Base-by-base conservation (phyloP, 1,140 invertebrate genomes). In the Olivierus martensii region DNA sequence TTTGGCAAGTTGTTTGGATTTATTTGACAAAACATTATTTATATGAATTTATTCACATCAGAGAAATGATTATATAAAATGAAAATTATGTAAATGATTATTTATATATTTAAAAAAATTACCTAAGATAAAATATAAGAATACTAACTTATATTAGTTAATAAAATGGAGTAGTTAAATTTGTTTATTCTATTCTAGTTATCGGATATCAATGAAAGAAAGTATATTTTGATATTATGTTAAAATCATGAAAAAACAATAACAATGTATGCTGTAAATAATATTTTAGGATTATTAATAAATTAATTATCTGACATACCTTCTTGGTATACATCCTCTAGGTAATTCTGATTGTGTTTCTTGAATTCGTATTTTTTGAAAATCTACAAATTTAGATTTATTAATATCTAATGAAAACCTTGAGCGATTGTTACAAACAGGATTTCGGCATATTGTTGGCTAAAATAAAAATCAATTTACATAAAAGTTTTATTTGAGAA, bases 361-460 rank as follows among this genome's bases (percentile, higher is more conserved):
- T 71, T 99, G 96, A 59, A 99, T 91, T 58, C 93, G 77, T 6
- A 98, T 81, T 76, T 98, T 99, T 75, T 99, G 96, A 68, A 99
- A 99, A 71, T 99, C 96, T 3, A 99, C 83, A 74, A 99, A 99
- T 18, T 80, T 69, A 0, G 91, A 96, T 65, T 94, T 92, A 65
- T 93, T 86, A 10, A 91, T 79, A 66, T 99, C 87, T 47, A 99
- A 68, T 69, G 84, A 78, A 66, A 99, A 99, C 38, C 86, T 75
- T 2, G 81, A 73, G 41, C 93, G 77, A 67, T 99, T 99, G 41
- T 77, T 81, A 67, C 96, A 99, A 1, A 93, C 86, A 17, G 90
- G 87, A 76, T 98, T 99, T 1, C 82, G 74, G 66, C 95, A 99
- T 60, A 97, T 92, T 10, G 87, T 83, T 47, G 95, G 95, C 72